Conservation (phyloP, 92 coral and sea anemone genomes). For the Anthopleura xanthogrammica region DNA sequence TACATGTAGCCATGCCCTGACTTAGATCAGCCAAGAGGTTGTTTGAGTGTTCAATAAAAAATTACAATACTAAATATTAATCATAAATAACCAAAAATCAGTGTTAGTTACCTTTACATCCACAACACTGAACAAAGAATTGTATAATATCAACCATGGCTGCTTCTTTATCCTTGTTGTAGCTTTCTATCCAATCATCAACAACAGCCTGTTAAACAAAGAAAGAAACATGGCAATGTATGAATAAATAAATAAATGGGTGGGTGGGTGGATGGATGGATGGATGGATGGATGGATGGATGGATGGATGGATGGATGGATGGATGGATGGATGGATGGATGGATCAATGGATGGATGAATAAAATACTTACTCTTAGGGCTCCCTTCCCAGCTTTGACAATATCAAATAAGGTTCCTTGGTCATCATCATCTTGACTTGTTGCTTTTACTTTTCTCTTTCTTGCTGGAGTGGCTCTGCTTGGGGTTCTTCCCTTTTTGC, state of each 20-base stretch:
- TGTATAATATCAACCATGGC: conserved; percentile 96
- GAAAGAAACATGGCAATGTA: too few relatives aligned
- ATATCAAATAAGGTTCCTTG: conserved; percentile 90
- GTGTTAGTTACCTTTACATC: conserved; percentile 77
- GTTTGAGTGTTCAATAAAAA: too few relatives aligned
- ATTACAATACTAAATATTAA: background rate
- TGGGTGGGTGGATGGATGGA: background rate
- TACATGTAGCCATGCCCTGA: too few relatives aligned
- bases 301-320: too few relatives aligned
- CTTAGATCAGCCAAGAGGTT: too few relatives aligned
- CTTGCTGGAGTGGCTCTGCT: conserved; percentile 42
- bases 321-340: background rate
- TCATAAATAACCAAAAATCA: background rate
- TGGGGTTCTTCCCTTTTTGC: conserved; percentile 39
- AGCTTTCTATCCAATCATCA: conserved; percentile 96
- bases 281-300: background rate
- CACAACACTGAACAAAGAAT: conserved; percentile 94
- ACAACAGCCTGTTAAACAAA: conserved; percentile 71
- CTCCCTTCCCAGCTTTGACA: conserved; percentile 88
- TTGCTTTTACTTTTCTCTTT: conserved; percentile 43
- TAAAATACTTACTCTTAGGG: conserved; percentile 67
- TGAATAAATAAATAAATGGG: too few relatives aligned
- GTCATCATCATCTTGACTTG: conserved; percentile 55
- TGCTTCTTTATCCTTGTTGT: conserved; percentile 71
- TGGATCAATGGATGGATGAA: too few relatives aligned